Base-by-base conservation (phyloP, 2,888 invertebrate genomes). In the Protonemura montana region DNA sequence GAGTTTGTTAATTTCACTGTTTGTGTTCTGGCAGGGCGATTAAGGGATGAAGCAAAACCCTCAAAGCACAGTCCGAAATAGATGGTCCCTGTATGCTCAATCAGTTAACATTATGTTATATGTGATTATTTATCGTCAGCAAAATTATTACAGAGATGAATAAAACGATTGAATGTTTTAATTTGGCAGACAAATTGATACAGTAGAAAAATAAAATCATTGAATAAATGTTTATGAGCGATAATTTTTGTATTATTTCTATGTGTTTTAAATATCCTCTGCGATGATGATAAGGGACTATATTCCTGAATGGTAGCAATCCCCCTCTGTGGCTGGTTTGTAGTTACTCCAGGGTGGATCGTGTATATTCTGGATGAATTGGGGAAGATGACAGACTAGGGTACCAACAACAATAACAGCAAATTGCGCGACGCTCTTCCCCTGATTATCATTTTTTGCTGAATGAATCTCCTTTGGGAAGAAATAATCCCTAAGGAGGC, bases 1-100 rank as follows among this genome's bases (percentile, higher is more conserved):
- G 59, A 59, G 59, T 59, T 59, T 59, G 59, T 59, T 59, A 59
- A 59, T 59, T 59, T 59, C 16, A 59, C 59, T 59, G 59, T 59
- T 59, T 59, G 59, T 59, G 59, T 59, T 59, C 7, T 59, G 59
- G 59, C 16, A 13, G 59, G 59, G 2, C 59, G 59, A 59, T 59
- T 59, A 59, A 59, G 59, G 59, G 59, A 59, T 59, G 59, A 59
- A 59, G 59, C 59, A 59, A 59, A 10, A 10, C 59, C 59, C 59
- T 59, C 59, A 59, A 59, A 59, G 59, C 59, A 59, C n/a, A n/a
- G n/a, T n/a, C n/a, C n/a, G n/a, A n/a, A n/a, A n/a, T n/a, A n/a
- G n/a, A n/a, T n/a, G n/a, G n/a, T n/a, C n/a, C n/a, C n/a, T n/a
- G n/a, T n/a, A n/a, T n/a, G 59, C 59, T 59, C 59, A 59, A 59